phyloP scores from a whole-genome alignment of 2,888 invertebrate genomes.

The Leucophora obtusa region DNA sequence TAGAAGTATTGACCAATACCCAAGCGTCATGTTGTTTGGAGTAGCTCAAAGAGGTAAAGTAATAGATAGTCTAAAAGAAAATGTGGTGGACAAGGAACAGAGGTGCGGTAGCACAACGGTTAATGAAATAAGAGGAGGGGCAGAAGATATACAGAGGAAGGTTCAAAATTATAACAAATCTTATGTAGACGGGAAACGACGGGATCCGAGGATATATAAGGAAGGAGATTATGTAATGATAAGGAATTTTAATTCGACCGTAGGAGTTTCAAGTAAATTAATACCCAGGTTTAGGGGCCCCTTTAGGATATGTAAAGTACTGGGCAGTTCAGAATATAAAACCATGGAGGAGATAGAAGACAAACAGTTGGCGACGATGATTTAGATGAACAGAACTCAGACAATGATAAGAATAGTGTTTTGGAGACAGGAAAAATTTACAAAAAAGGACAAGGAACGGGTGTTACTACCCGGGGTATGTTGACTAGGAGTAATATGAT shows the following conservation, averaged over 20 bases:
- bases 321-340: conserved; percentile 34
- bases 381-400: too few species aligned
- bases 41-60: too few species aligned
- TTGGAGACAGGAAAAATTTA: background rate
- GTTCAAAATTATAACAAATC: background rate
- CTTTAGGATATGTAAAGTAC: conserved; percentile 1
- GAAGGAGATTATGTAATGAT: conserved; percentile 6
- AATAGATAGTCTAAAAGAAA: too few species aligned
- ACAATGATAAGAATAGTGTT: background rate
- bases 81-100: background rate
- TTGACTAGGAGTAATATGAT: too few species aligned
- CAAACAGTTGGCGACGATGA: too few species aligned
- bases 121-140: background rate
- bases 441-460: too few species aligned
- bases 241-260: conserved; percentile 13
- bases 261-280: conserved; percentile 11
- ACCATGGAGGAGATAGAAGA: conserved; percentile 18
- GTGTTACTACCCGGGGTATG: too few species aligned
- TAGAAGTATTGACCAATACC: too few species aligned
- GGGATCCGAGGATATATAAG: background rate
- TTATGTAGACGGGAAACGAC: background rate
- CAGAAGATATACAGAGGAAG: background rate
- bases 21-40: too few species aligned
- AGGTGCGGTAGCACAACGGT: background rate
- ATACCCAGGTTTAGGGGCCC: conserved; percentile 16